phyloP scores from a whole-genome alignment of 2,888 invertebrate species.

The Margaritifera margaritifera region DNA sequence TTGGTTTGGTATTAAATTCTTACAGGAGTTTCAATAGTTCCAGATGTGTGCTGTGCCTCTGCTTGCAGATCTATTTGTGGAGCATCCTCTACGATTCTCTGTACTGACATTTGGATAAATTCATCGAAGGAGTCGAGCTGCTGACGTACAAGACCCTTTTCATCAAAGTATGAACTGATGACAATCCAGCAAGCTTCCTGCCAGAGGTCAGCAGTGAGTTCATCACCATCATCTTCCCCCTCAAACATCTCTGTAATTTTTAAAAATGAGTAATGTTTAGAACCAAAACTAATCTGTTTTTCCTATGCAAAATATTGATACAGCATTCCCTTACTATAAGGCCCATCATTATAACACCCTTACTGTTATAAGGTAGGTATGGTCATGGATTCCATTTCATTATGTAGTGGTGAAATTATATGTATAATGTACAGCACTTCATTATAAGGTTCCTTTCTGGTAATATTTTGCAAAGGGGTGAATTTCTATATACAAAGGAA shows the following conservation, averaged over 20 bases:
- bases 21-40: conserved; percentile 80
- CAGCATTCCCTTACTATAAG: too few species aligned
- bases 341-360: too few species aligned
- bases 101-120: conserved; percentile 99
- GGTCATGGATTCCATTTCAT: too few species aligned
- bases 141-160: conserved; percentile 98
- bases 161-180: conserved; percentile 99
- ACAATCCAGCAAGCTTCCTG: conserved; percentile 99
- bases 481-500: too few species aligned
- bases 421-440: too few species aligned
- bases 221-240: conserved; percentile 78
- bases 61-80: conserved; percentile 97
- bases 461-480: too few species aligned
- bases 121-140: conserved; percentile 99
- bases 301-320: too few species aligned
- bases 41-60: conserved; percentile 96
- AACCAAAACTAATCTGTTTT: too few species aligned
- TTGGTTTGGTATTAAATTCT: conserved; percentile 23
- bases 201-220: conserved; percentile 98
- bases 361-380: too few species aligned
- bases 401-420: too few species aligned
- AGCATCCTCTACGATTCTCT: conserved; percentile 98
- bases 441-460: too few species aligned
- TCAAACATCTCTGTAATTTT: conserved; percentile 50
- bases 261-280: too few species aligned